A percentile compares a stretch with the other conserved stretches of the same genome.
Evolutionary conservation across 2,888 invertebrate species (phyloP).

Genomic region (Hydroisotoma schaefferi): DNA sequence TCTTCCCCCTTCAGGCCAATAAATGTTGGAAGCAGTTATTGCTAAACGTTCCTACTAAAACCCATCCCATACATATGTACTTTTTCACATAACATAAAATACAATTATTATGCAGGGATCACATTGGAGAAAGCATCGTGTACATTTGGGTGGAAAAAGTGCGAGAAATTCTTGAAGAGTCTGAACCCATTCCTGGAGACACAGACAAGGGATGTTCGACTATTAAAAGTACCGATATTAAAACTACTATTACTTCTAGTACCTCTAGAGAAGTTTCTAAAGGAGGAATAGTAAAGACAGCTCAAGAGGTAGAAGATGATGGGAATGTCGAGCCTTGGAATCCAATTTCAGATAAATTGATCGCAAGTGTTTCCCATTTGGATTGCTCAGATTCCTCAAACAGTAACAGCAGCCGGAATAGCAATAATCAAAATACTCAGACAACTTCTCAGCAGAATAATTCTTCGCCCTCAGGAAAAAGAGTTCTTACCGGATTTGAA

Average conservation of each 20-base stretch:
- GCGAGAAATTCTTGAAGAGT: conserved; percentile 58
- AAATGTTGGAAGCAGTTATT: no score
- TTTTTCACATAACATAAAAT: neutral
- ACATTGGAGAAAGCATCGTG: conserved; percentile 66
- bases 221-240: no score
- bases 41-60: no score
- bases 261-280: no score
- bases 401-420: no score
- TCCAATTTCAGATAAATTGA: conserved; percentile 6
- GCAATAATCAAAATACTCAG: neutral
- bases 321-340: neutral
- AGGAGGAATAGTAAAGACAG: neutral
- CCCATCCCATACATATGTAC: no score
- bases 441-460: neutral
- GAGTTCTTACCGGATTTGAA: no score
- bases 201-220: no score
- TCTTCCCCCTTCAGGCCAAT: no score
- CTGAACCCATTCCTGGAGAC: no score
- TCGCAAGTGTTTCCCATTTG: conserved; percentile 5
- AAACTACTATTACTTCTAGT: no score
- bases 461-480: neutral
- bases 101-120: conserved; percentile 57
- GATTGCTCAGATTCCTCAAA: conserved; percentile 1
- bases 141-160: conserved; percentile 74
- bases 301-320: neutral